These are phyloP conservation scores for human DNA, from an alignment of 2,113 vertebrate genomes.

Conservation along the genomic window DNA sequence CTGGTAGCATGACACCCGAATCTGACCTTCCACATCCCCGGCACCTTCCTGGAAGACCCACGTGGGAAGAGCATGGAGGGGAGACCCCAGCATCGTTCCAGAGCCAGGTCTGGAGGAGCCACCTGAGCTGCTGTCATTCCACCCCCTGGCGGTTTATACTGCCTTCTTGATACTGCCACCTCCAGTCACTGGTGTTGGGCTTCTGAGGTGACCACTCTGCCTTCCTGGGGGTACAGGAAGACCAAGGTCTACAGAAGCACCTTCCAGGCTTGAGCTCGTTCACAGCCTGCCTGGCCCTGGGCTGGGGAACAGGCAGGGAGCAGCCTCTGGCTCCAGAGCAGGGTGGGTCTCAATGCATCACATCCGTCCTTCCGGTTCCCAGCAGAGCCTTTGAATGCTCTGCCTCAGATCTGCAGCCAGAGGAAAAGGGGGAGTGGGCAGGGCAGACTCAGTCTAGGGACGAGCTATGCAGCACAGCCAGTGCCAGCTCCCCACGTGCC, in stretches of 20 bases:
- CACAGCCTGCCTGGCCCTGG: neutral
- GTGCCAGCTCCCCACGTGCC: rapidly evolving
- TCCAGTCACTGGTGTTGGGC: rapidly evolving
- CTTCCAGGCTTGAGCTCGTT: neutral
- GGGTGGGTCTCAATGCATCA: neutral
- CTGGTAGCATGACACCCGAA: rapidly evolving
- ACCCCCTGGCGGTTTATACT: rapidly evolving
- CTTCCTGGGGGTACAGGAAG: rapidly evolving
- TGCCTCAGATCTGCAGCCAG: conserved; percentile 19
- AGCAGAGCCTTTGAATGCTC: neutral
- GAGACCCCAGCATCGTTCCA: rapidly evolving
- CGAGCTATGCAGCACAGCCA: rapidly evolving
- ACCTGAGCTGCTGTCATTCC: rapidly evolving
- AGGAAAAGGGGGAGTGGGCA: neutral
- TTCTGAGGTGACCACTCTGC: rapidly evolving
- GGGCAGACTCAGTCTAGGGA: no score
- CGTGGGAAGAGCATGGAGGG: neutral
- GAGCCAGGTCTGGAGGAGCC: rapidly evolving
- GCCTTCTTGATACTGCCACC: neutral
- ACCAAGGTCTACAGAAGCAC: neutral
- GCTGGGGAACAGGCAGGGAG: rapidly evolving
- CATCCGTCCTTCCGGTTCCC: neutral
- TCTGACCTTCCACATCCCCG: neutral
- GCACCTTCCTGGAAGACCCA: neutral
- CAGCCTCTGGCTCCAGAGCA: neutral